phyloP scores from a whole-genome alignment of 2,113 vertebrate genomes.

The Amazona guildingii region DNA sequence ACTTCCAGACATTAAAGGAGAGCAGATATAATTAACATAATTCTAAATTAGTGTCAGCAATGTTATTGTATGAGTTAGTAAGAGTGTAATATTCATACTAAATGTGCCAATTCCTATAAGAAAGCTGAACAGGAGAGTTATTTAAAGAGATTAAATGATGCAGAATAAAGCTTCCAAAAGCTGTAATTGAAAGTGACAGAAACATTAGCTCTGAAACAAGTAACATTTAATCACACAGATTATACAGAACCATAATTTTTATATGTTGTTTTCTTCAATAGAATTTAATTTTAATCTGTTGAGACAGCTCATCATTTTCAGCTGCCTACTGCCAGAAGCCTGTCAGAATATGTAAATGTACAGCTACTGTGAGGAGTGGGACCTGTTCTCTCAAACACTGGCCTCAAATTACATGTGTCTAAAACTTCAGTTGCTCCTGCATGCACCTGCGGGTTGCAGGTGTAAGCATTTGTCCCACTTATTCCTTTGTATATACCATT shows the following conservation, averaged over 20 bases:
- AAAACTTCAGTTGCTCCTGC: background rate
- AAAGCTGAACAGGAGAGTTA: slow-evolving; percentile 63
- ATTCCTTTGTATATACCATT: background rate
- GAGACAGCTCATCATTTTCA: slow-evolving; percentile 70
- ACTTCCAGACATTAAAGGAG: background rate
- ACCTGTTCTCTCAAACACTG: slow-evolving; percentile 30
- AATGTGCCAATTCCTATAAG: slow-evolving; percentile 24
- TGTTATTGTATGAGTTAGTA: slow-evolving; percentile 51
- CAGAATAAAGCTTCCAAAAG: slow-evolving; percentile 75
- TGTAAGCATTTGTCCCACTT: background rate
- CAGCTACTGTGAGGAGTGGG: slow-evolving; percentile 11
- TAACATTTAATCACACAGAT: slow-evolving; percentile 77
- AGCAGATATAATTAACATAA: slow-evolving; percentile 3
- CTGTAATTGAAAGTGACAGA: slow-evolving; percentile 80
- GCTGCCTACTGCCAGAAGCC: slow-evolving; percentile 53
- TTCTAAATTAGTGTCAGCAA: slow-evolving; percentile 26
- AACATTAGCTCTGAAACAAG: slow-evolving; percentile 78
- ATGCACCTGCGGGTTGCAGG: background rate
- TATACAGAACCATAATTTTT: slow-evolving; percentile 74
- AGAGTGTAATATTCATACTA: slow-evolving; percentile 20
- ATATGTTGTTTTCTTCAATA: slow-evolving; percentile 73
- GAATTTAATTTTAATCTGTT: slow-evolving; percentile 76
- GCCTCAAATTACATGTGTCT: background rate
- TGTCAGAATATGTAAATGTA: slow-evolving; percentile 64
- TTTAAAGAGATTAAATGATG: slow-evolving; percentile 74